phyloP scores from a whole-genome alignment of 23 tunicate genomes.

The Ascidia mentula region DNA sequence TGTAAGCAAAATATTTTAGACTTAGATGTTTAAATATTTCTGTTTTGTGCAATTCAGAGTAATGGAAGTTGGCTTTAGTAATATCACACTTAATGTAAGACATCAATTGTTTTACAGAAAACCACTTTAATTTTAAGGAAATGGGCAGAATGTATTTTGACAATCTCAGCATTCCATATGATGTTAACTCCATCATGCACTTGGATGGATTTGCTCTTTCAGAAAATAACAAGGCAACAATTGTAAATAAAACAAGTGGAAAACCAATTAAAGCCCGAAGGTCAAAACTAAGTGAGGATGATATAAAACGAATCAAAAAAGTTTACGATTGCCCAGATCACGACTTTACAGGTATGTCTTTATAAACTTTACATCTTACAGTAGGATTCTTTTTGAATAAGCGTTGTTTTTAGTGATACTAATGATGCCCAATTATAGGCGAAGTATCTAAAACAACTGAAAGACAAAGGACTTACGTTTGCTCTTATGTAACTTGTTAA shows the following conservation, averaged over 20 bases:
- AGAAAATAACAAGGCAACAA: slow-evolving; percentile 15
- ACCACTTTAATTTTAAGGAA: slow-evolving; percentile 24
- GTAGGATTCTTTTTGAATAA: no score
- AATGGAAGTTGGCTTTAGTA: no score
- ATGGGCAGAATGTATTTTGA: slow-evolving; percentile 8
- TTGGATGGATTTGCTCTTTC: slow-evolving; percentile 39
- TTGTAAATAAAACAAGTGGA: slow-evolving; percentile 16
- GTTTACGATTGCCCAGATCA: slow-evolving; percentile 19
- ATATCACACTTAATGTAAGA: no score
- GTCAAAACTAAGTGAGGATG: slow-evolving; percentile 9
- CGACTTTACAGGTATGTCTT: not conserved
- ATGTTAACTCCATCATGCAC: slow-evolving; percentile 34
- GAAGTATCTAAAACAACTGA: no score
- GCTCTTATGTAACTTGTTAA: no score
- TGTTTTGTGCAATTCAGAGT: no score
- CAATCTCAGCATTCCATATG: slow-evolving; percentile 22
- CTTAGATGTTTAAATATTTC: no score
- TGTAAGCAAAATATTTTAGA: no score
- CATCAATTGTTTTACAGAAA: slow-evolving; percentile 15
- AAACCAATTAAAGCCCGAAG: slow-evolving; percentile 32
- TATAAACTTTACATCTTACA: no score
- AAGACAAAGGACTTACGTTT: no score
- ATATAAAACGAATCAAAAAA: slow-evolving; percentile 23
- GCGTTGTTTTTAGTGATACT: no score
- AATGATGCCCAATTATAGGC: no score